Conservation (phyloP, 2,797 vertebrate genomes). For the Gymnothorax javanicus region DNA sequence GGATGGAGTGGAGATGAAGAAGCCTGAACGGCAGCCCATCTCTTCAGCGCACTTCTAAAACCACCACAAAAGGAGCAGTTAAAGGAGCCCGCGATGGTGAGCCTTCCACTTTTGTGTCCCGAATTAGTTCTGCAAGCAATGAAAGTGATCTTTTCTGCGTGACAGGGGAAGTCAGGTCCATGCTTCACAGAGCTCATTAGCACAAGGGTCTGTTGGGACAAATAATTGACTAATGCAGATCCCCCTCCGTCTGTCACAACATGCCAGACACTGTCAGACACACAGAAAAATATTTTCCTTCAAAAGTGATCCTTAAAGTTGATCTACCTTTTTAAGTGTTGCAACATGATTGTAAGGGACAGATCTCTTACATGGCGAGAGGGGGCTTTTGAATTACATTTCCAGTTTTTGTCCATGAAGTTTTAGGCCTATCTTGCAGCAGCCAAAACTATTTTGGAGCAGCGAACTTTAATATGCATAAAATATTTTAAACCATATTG, state of each 20-base stretch:
- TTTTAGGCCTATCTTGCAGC: background rate
- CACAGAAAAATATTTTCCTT: conserved; percentile 55
- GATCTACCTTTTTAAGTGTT: conserved; percentile 55
- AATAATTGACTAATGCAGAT: conserved; percentile 99
- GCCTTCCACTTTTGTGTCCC: conserved; percentile 99
- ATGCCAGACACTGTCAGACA: conserved; percentile 66
- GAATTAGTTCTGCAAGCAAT: conserved; percentile 99
- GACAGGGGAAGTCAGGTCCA: conserved; percentile 99
- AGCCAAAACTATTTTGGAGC: background rate
- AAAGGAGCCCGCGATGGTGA: conserved; percentile 95
- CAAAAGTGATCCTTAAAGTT: conserved; percentile 59
- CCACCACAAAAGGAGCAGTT: conserved; percentile 99
- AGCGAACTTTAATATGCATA: background rate
- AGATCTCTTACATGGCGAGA: conserved; percentile 47
- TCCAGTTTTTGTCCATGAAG: conserved; percentile 63
- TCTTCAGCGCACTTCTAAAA: conserved; percentile 99
- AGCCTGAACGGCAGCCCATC: conserved; percentile 92
- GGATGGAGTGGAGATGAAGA: conserved; percentile 99
- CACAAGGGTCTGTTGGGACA: conserved; percentile 98
- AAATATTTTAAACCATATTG: background rate
- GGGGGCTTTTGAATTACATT: conserved; percentile 51
- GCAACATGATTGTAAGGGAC: conserved; percentile 62
- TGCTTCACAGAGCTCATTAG: conserved; percentile 99
- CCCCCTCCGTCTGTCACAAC: conserved; percentile 85
- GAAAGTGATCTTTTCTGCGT: conserved; percentile 99